Evolutionary conservation across 2,113 vertebrate genomes (phyloP), one percentile per base, ranked within the genome.

Genomic region (Gnathonemus longibarbis): DNA sequence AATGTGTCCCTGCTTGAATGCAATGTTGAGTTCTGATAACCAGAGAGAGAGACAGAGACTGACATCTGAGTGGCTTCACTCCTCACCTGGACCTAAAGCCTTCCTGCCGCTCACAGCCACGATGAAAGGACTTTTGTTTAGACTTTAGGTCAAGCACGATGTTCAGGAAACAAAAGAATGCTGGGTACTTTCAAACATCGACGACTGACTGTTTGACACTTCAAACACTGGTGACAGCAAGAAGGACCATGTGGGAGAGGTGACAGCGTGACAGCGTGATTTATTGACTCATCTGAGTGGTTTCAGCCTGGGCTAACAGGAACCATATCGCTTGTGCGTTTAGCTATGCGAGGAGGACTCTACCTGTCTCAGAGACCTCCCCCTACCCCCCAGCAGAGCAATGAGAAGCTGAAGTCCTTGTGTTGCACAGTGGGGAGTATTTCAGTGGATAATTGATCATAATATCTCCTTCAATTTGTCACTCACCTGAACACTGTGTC

Each of bases 251-350:
- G 83, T 42, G n/a, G n/a, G 45, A 66, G 58, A 35, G 53, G 27
- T 86, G 56, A 53, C 58, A 53, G 45, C 45, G 27, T 86, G 56
- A 53, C 58, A 53, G 45, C 45, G 74, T 84, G 89, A 89, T 58
- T 89, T 89, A 95, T 93, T 95, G 95, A 94, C 95, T 95, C 91
- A 92, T 93, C 77, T 90, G 93, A 92, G 94, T 93, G 94, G 92
- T 13, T 39, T 11, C 74, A 39, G 94, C 93, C 92, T 94, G 94
- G 94, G 35, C 95, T 48, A 66, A 92, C 92, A 90, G 93, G 91
- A 93, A 95, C 93, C 48, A 56, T 24, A 17, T 53, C 27, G 39
- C 5, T 31, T 17, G 49, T 17, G 31, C n/a, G 7, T 53, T 35
- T 35, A 19, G 13, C 85, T 53, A 27, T 2, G 11, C 15, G 4